Conservation (phyloP, 2,113 vertebrate genomes). For the Austrofundulus limnaeus region DNA sequence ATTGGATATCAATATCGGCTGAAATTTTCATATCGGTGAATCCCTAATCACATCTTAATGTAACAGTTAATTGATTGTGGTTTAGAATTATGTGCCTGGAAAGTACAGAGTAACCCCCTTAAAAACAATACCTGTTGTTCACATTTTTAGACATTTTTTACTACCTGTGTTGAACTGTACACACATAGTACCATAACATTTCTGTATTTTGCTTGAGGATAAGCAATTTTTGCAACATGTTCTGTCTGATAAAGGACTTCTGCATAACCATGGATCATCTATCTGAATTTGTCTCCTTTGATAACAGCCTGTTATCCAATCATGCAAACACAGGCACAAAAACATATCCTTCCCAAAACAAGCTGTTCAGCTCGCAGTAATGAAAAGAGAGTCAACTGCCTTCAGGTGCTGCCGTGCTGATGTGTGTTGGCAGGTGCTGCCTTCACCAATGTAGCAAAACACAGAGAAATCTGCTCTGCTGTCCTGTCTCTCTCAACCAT, state of each 20-base stretch:
- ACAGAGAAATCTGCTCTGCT: conserved; percentile 74
- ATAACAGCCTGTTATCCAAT: conserved; percentile 45
- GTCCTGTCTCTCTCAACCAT: conserved; percentile 74
- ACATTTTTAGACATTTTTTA: background rate
- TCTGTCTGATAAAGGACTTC: conserved; percentile 22
- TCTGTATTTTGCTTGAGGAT: background rate
- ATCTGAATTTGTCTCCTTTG: conserved; percentile 49
- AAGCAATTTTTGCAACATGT: conserved; percentile 8
- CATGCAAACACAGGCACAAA: conserved; percentile 37
- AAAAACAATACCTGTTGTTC: conserved; percentile 5
- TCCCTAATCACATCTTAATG: too few relatives aligned
- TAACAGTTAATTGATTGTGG: too few relatives aligned
- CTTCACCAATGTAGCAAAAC: conserved; percentile 66
- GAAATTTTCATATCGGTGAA: too few relatives aligned
- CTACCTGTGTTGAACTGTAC: too few relatives aligned
- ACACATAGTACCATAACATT: background rate
- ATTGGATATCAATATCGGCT: too few relatives aligned
- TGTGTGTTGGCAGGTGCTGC: conserved; percentile 72
- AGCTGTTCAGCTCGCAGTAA: conserved; percentile 62
- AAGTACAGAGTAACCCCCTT: too few relatives aligned
- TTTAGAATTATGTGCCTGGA: too few relatives aligned
- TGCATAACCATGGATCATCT: conserved; percentile 44
- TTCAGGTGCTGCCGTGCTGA: conserved; percentile 71
- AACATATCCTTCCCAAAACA: conserved; percentile 52
- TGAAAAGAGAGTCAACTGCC: conserved; percentile 68